Base-by-base conservation (phyloP, 2,888 invertebrate species). In the Carabus problematicus region DNA sequence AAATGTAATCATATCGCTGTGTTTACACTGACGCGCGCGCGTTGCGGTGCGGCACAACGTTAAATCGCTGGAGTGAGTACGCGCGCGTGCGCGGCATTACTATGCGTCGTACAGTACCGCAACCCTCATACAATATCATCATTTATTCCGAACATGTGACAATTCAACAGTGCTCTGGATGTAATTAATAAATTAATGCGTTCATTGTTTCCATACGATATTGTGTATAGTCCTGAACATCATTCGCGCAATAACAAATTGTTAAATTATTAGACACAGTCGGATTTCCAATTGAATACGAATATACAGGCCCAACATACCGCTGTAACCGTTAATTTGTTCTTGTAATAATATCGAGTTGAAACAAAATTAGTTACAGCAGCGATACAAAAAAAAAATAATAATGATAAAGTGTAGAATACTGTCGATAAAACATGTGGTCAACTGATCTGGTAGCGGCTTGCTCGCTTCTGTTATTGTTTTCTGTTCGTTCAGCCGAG, bases 101-200 rank as follows among this genome's bases (percentile, higher is more conserved):
- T 42, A 59, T 59, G 59, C 42, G 16, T 16, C 4, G 8, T 9
- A 12, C 43, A 9, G 3, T 9, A 9, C 9, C 11, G 16, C 43
- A 59, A 40, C 42, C 59, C n/a, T 59, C 12, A 54, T 39, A 11
- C 55, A 42, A 59, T n/a, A 59, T 59, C 14, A 41, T 59, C 59
- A 43, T 61, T 68, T 68, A 68, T 68, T 68, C 68, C 52, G 18
- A 29, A 42, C 68, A 61, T 60, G 68, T 68, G 68, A 68, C 68
- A 60, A 60, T 68, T 59, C 68, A 68, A 68, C 68, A 68, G 60
- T 68, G 61, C 68, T 60, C 19, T 43, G 61, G 60, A 52, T 60
- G 68, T 68, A 68, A 68, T 68, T 68, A 68, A 68, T 68, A 68
- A 68, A 68, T 68, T 68, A 68, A 68, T 68, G 68, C 61, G 61